Conservation (phyloP, 2,113 vertebrate species). For the Axis porcinus region DNA sequence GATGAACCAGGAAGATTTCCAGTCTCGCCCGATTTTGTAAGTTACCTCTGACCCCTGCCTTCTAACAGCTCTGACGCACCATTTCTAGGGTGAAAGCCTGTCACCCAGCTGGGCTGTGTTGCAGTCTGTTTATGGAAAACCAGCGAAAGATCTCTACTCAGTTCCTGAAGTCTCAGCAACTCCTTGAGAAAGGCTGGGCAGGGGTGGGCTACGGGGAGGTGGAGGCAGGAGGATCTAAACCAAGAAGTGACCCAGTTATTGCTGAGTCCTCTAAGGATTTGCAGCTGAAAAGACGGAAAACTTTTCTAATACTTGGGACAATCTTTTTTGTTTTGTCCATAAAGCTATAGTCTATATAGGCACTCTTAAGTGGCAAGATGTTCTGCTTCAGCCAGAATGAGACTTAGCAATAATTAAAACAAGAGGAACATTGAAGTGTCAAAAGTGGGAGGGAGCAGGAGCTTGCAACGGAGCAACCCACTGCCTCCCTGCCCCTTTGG, state of each 20-base stretch:
- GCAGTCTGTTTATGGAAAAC: background rate
- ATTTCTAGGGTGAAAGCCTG: accelerated
- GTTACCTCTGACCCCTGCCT: constrained; percentile 61
- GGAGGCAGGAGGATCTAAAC: background rate
- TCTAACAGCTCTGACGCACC: background rate
- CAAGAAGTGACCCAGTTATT: background rate
- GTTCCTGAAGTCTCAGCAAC: background rate
- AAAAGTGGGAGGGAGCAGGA: no score
- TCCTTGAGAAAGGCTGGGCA: background rate
- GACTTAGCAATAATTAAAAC: background rate
- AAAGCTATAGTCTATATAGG: background rate
- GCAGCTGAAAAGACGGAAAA: background rate
- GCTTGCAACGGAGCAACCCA: accelerated
- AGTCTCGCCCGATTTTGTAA: constrained; percentile 98
- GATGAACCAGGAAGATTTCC: constrained; percentile 99
- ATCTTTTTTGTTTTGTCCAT: background rate
- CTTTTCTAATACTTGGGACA: background rate
- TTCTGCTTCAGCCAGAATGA: background rate
- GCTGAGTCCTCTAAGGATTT: background rate
- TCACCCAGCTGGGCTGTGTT: background rate
- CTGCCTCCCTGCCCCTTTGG: background rate
- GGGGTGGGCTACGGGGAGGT: accelerated
- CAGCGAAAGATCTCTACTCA: background rate
- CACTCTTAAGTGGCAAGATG: background rate
- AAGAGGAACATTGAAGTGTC: background rate